Evolutionary conservation across 2,888 invertebrate species (phyloP), one percentile per base, ranked within the genome.

Genomic region (Tenthredo scrophulariae): DNA sequence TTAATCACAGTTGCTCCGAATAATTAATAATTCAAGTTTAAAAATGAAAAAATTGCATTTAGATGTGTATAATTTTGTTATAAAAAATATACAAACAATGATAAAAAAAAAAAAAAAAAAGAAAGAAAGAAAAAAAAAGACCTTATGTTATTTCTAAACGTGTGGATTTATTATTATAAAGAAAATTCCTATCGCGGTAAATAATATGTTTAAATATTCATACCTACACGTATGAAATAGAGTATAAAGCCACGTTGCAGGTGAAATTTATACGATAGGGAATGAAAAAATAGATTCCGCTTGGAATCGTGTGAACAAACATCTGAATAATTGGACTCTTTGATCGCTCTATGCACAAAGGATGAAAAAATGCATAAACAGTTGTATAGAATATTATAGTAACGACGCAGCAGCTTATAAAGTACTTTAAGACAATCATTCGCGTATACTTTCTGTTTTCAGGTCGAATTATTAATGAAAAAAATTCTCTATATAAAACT

Each of bases 281-380:
- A 33, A 13, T 15, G 33, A 67, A 33, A 33, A 33, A 67, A 33
- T 67, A 33, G 67, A 6, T 33, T 67, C 18, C 7, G 29, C 10
- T 33, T 33, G 33, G 15, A 33, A 67, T 33, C 33, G 33, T 67
- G 67, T 6, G 33, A 67, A 29, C 18, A 67, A 33, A 13, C 67
- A 33, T 33, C 33, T 67, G 67, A 33, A 33, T 67, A 33, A 67
- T 67, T 67, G 7, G 13, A 33, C 33, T 18, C 67, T 67, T 67
- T 67, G 67, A 40, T 72, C 40, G 43, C n/a, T 40, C 22, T 72
- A 43, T 40, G 40, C 15, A 43, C 10, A 40, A 29, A 72, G 43
- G 70, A 85, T 67, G 82, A 13, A 84, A 84, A 46, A 10, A 74
- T 54, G 18, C 54, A 84, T 74, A 1, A 43, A 13, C 74, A 22